Conservation (phyloP, 2,113 vertebrate genomes). For the Tachysurus vachellii region DNA sequence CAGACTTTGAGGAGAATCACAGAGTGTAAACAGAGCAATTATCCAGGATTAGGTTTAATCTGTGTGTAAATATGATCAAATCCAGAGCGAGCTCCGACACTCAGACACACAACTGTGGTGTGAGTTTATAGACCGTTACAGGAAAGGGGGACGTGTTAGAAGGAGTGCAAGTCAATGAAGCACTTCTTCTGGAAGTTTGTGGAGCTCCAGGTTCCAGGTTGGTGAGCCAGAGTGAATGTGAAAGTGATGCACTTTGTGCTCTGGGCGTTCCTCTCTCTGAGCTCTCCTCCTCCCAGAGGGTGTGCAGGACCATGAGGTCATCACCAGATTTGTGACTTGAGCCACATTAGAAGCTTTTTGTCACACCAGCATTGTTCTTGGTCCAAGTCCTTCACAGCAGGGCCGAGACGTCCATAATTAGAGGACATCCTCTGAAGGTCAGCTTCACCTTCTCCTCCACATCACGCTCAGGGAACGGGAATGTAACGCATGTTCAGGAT, state of each 20-base stretch:
- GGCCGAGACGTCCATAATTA: neutral
- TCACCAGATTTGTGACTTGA: neutral
- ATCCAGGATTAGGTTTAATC: neutral
- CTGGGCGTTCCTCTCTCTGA: neutral
- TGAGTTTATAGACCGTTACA: no score
- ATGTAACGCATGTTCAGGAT: neutral
- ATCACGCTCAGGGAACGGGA: neutral
- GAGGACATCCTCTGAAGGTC: constrained; percentile 9
- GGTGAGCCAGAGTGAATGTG: neutral
- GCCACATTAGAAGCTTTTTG: neutral
- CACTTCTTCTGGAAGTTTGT: neutral
- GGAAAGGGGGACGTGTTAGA: neutral
- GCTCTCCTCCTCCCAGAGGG: neutral
- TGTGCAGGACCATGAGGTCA: neutral
- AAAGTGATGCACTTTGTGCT: neutral
- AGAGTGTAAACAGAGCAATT: neutral
- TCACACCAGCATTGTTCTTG: neutral
- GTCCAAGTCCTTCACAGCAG: neutral
- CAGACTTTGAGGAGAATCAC: neutral
- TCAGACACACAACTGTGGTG: neutral
- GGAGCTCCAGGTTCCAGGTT: neutral
- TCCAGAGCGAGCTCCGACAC: neutral
- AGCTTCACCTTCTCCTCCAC: neutral
- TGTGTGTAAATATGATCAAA: neutral
- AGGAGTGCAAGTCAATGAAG: neutral